Conservation (phyloP, 1,140 invertebrate genomes). For the Sinella curviseta region DNA sequence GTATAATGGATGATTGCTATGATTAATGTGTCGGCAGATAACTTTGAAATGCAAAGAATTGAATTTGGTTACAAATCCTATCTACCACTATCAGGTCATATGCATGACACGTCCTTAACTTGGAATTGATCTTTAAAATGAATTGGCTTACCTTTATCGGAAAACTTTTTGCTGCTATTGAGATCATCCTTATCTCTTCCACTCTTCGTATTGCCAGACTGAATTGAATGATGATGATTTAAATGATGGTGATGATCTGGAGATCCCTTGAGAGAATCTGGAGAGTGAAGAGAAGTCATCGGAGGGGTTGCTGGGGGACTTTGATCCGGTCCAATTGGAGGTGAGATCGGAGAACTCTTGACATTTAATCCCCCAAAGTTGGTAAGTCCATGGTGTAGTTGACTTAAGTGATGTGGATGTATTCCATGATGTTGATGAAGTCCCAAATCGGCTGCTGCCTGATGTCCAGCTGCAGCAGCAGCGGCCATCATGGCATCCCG, state of each 20-base stretch:
- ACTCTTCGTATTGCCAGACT: constrained; percentile 25
- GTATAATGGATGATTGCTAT: constrained; percentile 17
- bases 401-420: constrained; percentile 29
- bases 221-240: not conserved
- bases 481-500: constrained; percentile 28
- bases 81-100: too few relatives aligned
- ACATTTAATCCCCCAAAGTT: constrained; percentile 42
- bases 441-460: not conserved
- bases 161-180: constrained; percentile 28
- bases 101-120: too few relatives aligned
- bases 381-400: constrained; percentile 24
- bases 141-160: constrained; percentile 43
- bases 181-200: constrained; percentile 40
- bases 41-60: too few relatives aligned
- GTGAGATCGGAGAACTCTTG: constrained; percentile 47
- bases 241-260: constrained; percentile 10
- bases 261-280: constrained; percentile 35
- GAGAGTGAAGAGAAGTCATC: constrained; percentile 40
- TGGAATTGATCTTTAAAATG: too few relatives aligned
- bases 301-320: constrained; percentile 49
- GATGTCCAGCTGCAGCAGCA: not conserved
- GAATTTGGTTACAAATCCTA: too few relatives aligned
- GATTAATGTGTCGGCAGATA: not conserved
- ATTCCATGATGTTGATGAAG: constrained; percentile 33
- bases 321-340: constrained; percentile 48